Conservation (phyloP, 2,888 invertebrate genomes). For the Melanargia galathea region DNA sequence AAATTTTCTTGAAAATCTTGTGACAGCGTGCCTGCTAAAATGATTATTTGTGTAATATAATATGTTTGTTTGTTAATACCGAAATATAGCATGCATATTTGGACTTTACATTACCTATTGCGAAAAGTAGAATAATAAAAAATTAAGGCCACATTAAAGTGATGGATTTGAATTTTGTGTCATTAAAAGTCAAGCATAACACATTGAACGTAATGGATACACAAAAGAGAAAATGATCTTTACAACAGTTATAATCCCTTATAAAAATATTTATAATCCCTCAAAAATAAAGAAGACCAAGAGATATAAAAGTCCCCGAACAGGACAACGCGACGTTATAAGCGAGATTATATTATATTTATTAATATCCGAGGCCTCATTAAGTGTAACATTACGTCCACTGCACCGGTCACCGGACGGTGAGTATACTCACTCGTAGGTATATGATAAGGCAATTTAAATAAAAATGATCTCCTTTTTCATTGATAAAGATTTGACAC, state of each 20-base stretch:
- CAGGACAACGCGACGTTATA: slow-evolving; percentile 28
- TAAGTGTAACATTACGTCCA: slow-evolving; percentile 66
- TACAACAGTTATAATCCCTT: not conserved
- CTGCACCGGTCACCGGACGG: slow-evolving; percentile 62
- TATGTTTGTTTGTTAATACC: no score
- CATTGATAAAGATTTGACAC: slow-evolving; percentile 82
- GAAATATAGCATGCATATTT: no score
- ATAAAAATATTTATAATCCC: slow-evolving; percentile 11
- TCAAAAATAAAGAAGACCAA: slow-evolving; percentile 7
- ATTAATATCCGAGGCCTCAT: slow-evolving; percentile 40
- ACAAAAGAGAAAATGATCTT: no score
- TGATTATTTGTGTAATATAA: no score
- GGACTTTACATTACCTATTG: no score
- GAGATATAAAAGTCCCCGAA: slow-evolving; percentile 31
- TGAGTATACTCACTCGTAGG: slow-evolving; percentile 48
- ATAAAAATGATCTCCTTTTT: slow-evolving; percentile 80
- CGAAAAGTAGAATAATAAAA: no score
- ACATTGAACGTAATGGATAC: not conserved
- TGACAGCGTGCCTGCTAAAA: no score
- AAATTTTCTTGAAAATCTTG: not conserved
- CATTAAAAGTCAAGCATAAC: not conserved
- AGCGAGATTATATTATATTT: slow-evolving; percentile 37
- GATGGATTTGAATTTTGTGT: not conserved
- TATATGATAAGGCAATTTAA: slow-evolving; percentile 74
- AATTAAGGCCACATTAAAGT: not conserved